Percentiles rank a stretch among this genome's conserved stretches.
Conservation (phyloP, 2,888 invertebrate genomes). For the Cartodere bifasciata region DNA sequence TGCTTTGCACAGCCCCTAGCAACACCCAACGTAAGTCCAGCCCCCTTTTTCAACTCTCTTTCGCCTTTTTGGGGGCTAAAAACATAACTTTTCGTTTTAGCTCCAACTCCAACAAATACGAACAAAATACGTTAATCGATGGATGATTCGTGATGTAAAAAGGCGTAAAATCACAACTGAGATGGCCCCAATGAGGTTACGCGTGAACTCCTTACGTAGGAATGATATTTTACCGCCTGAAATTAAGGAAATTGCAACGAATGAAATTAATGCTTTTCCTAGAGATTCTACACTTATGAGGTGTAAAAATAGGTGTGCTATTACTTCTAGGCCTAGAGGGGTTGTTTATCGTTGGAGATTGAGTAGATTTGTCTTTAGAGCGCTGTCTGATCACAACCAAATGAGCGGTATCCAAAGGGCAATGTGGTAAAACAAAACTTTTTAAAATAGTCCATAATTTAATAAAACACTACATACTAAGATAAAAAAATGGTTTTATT, state of each 20-base stretch:
- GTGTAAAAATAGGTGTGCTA: conserved; percentile 64
- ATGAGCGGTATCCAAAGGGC: conserved; percentile 85
- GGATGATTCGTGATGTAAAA: conserved; percentile 79
- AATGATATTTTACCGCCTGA: conserved; percentile 77
- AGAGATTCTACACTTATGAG: conserved; percentile 54
- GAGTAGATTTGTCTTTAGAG: conserved; percentile 82
- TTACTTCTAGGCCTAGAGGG: conserved; percentile 82
- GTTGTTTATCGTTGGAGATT: conserved; percentile 70
- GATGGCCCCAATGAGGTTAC: conserved; percentile 61
- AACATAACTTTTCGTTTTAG: conserved; percentile 9
- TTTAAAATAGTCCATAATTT: too few species aligned
- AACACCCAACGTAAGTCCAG: too few species aligned
- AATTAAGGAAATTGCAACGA: conserved; percentile 62
- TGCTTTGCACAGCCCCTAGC: too few species aligned
- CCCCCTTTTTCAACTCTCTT: conserved; percentile 4
- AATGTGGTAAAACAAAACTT: conserved; percentile 81
- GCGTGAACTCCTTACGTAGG: conserved; percentile 71
- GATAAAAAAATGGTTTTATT: conserved; percentile 1
- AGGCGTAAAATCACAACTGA: conserved; percentile 62
- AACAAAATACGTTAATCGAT: conserved; percentile 68
- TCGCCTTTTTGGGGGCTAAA: background rate
- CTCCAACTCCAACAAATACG: conserved; percentile 59
- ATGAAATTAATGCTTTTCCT: conserved; percentile 63
- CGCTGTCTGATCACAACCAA: conserved; percentile 88
- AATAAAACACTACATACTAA: too few species aligned